phyloP scores from a whole-genome alignment of 2,888 invertebrate genomes.

The Hypsopygia costalis region DNA sequence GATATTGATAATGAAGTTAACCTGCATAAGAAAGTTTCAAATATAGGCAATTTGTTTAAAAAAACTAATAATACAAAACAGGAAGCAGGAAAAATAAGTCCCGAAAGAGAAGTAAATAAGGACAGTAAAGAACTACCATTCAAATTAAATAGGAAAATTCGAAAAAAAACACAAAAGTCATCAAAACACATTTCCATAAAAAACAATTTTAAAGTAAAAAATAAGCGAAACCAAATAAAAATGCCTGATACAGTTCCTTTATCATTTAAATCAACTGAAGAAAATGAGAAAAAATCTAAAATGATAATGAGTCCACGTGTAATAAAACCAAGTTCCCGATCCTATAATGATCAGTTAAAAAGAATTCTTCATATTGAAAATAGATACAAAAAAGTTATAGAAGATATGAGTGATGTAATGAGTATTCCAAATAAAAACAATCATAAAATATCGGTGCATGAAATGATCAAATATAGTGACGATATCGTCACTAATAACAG shows the following conservation, averaged over 20 bases:
- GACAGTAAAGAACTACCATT: too few relatives aligned
- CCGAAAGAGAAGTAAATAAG: too few relatives aligned
- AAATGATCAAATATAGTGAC: slow-evolving; percentile 24
- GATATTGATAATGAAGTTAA: too few relatives aligned
- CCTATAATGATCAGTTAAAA: background rate
- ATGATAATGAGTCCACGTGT: slow-evolving; percentile 14
- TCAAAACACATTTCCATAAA: too few relatives aligned
- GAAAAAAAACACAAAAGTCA: too few relatives aligned
- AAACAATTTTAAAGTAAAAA: too few relatives aligned
- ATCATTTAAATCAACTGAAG: slow-evolving; percentile 4
- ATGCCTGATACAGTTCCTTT: background rate
- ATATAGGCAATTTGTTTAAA: too few relatives aligned
- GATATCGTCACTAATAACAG: slow-evolving; percentile 18
- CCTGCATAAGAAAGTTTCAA: too few relatives aligned
- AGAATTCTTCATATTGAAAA: slow-evolving; percentile 19
- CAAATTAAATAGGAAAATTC: too few relatives aligned
- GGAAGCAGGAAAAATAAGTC: too few relatives aligned
- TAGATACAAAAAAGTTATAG: slow-evolving; percentile 26
- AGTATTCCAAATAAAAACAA: slow-evolving; percentile 18
- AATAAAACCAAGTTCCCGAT: slow-evolving; percentile 19
- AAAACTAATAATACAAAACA: too few relatives aligned
- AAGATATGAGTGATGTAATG: slow-evolving; percentile 20
- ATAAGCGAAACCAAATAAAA: background rate
- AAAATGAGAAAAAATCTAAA: slow-evolving; percentile 6
- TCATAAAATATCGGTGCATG: slow-evolving; percentile 19